These are phyloP conservation scores for Triops cancriformis DNA, from an alignment of 1,140 invertebrate genomes.

Conservation along the genomic window DNA sequence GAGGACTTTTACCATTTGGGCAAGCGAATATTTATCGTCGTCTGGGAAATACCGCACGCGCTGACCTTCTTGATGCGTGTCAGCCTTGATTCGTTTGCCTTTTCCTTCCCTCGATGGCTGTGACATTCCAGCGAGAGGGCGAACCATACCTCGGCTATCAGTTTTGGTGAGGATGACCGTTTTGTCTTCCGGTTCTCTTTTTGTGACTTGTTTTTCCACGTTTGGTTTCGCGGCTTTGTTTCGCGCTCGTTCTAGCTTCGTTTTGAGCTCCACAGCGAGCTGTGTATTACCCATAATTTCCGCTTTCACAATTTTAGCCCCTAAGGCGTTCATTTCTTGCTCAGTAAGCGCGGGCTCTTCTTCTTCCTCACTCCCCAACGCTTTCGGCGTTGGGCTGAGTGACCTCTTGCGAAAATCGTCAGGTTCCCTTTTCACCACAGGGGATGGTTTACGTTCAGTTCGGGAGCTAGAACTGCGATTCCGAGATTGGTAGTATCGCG, in stretches of 20 bases:
- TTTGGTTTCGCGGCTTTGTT: background rate
- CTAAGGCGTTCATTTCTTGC: constrained; percentile 77
- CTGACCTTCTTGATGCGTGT: constrained; percentile 64
- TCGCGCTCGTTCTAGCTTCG: constrained; percentile 57
- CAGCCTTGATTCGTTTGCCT: constrained; percentile 46
- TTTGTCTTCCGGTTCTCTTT: constrained; percentile 40
- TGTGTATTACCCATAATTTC: constrained; percentile 75
- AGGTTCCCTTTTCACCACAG: background rate
- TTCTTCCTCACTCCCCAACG: constrained; percentile 23
- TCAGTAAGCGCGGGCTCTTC: constrained; percentile 47
- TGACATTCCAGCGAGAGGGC: constrained; percentile 34
- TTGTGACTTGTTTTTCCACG: constrained; percentile 25
- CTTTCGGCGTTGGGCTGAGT: background rate
- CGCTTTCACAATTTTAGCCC: constrained; percentile 79
- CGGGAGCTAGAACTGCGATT: background rate
- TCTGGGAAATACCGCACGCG: constrained; percentile 77
- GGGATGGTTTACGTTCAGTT: background rate
- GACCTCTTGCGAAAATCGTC: background rate
- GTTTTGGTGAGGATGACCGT: constrained; percentile 61
- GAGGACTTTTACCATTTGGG: constrained; percentile 61
- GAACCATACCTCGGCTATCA: constrained; percentile 51
- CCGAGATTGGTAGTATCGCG: background rate
- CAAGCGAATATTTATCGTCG: constrained; percentile 78
- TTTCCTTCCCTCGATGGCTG: constrained; percentile 37
- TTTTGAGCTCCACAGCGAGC: constrained; percentile 59